A percentile compares a stretch with the other conserved stretches of the same genome.
Conservation (phyloP, 53 echinoderm and acorn worm genomes). For the Arbacia lixula region DNA sequence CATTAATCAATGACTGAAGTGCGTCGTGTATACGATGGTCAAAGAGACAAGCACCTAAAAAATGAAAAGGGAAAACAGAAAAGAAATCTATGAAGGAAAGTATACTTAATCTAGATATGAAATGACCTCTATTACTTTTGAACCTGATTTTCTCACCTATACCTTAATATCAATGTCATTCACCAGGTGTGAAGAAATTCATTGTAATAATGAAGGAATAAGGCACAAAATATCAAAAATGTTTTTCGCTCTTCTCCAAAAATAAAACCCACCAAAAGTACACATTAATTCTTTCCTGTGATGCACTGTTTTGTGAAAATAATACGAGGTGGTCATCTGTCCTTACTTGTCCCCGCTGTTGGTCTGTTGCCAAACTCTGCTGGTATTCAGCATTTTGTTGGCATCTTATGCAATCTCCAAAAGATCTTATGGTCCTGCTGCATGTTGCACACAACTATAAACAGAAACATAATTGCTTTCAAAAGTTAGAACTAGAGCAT, state of each 20-base stretch:
- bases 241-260: not conserved
- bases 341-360: not conserved
- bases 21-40: no score
- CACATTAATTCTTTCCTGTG: not conserved
- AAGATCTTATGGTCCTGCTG: not conserved
- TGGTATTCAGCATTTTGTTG: slow-evolving; percentile 13
- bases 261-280: not conserved
- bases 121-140: no score
- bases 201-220: no score
- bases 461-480: not conserved
- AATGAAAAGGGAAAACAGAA: not conserved
- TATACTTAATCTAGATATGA: no score
- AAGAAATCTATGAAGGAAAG: no score
- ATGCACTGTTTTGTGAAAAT: not conserved
- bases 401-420: not conserved
- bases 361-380: slow-evolving; percentile 17
- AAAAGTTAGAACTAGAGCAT: no score
- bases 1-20: no score
- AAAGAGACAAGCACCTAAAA: not conserved
- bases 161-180: no score
- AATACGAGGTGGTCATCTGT: not conserved
- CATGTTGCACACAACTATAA: slow-evolving; percentile 2
- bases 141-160: no score
- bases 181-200: no score
- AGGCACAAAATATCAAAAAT: no score